phyloP scores from a whole-genome alignment of 2,113 vertebrate species.

The Paratilapia polleni region DNA sequence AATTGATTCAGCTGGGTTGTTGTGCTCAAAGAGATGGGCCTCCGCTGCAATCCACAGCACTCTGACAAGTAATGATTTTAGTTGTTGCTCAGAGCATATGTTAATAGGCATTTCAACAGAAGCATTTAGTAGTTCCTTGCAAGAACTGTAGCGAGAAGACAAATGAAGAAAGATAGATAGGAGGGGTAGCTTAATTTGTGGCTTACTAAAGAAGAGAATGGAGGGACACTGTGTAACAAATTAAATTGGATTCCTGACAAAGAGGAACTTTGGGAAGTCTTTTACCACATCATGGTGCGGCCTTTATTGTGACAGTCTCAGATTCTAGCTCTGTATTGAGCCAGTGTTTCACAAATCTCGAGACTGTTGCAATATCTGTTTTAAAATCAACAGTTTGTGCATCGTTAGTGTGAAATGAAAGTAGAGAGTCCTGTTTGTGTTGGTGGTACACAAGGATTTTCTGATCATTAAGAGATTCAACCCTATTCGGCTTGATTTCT shows the following conservation, averaged over 20 bases:
- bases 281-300: neutral
- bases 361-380: neutral
- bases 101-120: constrained; percentile 6
- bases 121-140: neutral
- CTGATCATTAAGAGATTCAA: constrained; percentile 38
- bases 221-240: neutral
- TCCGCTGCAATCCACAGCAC: constrained; percentile 1
- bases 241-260: constrained; percentile 4
- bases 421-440: neutral
- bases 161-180: neutral
- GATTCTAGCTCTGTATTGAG: neutral
- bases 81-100: constrained; percentile 12
- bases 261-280: neutral
- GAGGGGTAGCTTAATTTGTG: neutral
- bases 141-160: neutral
- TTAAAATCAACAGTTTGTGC: neutral
- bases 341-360: neutral
- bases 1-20: constrained; percentile 53
- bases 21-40: neutral
- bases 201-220: neutral
- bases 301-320: neutral
- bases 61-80: constrained; percentile 36
- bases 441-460: neutral
- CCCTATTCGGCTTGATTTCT: constrained; percentile 37
- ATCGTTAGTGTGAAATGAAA: neutral